Evolutionary conservation across 2,888 invertebrate genomes (phyloP), one percentile per base, ranked within the genome.

Genomic region (Iphiclides podalirius): DNA sequence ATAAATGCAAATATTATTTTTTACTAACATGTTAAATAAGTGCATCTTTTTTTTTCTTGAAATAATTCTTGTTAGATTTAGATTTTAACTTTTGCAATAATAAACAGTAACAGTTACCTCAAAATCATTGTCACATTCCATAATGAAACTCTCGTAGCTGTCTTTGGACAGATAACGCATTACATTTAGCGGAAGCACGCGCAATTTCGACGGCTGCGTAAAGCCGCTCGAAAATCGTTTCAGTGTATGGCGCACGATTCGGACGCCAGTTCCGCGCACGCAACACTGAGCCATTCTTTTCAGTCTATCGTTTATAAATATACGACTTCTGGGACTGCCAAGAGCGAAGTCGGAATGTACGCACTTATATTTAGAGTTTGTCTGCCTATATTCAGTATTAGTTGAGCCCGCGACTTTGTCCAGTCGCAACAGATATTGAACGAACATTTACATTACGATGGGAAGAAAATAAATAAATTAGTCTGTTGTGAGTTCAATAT

Each of bases 111-210:
- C n/a, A n/a, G 3, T 67, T 69, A 86, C 87, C 84, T 86, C 86
- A 69, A 86, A 86, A 61, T 86, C 81, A 65, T 79, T 76, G 57
- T 77, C 76, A 64, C 70, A 69, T 66, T 84, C 85, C 87, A 87
- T 87, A 26, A 85, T 67, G 69, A 87, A 85, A 49, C 80, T 75
- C 49, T 81, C 68, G 66, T 76, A 86, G 54, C 77, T 77, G 61
- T 69, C 64, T 56, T 67, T 69, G 26, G 76, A 67, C 40, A 75
- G 63, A 52, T 66, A 63, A 60, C 81, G 77, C 77, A 79, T 81
- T 67, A 70, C 72, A 70, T 52, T 58, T 20, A 20, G 3, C 16
- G 55, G 31, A 40, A n/a, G 12, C 39, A 44, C 20, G 45, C 52
- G 56, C 44, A 52, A 55, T 44, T 60, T 61, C 57, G 66, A 60